These are phyloP conservation scores for Ceratosolen solmsi DNA, from an alignment of 1,140 invertebrate species.

Conservation along the genomic window DNA sequence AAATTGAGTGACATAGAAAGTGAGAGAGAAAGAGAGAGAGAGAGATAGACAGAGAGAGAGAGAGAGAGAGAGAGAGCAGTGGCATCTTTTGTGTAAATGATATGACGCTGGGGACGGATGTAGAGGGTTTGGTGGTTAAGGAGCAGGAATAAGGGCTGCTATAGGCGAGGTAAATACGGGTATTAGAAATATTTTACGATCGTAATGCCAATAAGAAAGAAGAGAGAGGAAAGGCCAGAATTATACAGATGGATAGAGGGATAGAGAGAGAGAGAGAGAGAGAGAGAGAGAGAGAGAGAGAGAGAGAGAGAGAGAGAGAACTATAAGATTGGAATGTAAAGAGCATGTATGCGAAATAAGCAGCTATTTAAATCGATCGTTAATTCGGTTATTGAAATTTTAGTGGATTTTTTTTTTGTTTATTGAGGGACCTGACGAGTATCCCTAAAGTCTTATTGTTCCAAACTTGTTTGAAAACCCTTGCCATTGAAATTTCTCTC, in stretches of 20 bases:
- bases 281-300: not conserved
- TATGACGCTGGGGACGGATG: too few relatives aligned
- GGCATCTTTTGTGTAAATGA: conserved; percentile 4
- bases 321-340: not conserved
- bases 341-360: not conserved
- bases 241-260: too few relatives aligned
- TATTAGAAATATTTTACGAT: conserved; percentile 7
- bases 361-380: not conserved
- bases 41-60: not conserved
- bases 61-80: not conserved
- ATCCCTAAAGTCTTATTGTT: not conserved
- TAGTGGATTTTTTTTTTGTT: not conserved
- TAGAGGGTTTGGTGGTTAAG: not conserved
- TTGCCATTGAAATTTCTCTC: not conserved
- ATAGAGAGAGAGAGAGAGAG: not conserved
- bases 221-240: not conserved
- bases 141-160: not conserved
- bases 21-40: not conserved
- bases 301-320: not conserved
- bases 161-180: conserved; percentile 4
- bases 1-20: not conserved
- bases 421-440: not conserved
- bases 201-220: not conserved
- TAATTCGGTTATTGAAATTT: not conserved
- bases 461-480: not conserved